Evolutionary conservation across 2,797 vertebrate species (phyloP).

Genomic region (Spondyliosoma cantharus): DNA sequence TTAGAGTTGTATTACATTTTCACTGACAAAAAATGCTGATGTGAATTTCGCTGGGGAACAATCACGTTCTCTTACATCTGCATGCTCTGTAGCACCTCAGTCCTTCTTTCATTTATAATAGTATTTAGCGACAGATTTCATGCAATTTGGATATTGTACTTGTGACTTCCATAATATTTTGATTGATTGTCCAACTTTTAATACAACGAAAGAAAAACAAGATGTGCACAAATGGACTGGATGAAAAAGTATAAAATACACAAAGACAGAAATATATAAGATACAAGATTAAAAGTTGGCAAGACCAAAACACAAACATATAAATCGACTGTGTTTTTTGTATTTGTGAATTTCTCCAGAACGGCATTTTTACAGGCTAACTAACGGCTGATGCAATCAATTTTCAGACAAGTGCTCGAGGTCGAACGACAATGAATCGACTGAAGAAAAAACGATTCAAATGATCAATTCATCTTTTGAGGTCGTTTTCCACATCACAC

Average conservation of each 20-base stretch:
- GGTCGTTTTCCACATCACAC: neutral
- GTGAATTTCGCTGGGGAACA: no score
- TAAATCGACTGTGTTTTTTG: neutral
- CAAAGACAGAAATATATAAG: neutral
- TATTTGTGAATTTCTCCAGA: neutral
- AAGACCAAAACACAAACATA: neutral
- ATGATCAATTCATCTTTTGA: no score
- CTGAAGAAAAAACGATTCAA: neutral
- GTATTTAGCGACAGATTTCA: no score
- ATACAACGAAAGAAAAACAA: neutral
- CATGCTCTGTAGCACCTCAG: no score
- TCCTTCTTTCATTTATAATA: no score
- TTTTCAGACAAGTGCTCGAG: neutral
- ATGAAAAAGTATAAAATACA: neutral
- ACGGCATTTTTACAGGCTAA: neutral
- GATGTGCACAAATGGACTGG: neutral
- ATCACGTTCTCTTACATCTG: no score
- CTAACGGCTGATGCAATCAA: neutral
- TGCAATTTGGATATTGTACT: no score
- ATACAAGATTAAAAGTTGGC: neutral
- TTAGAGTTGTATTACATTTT: no score
- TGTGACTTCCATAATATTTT: no score
- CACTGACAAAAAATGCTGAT: no score
- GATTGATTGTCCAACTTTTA: no score
- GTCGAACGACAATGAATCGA: neutral